These are phyloP conservation scores for Cryptomyrus ogoouensis DNA, from an alignment of 2,113 vertebrate species.

Conservation along the genomic window DNA sequence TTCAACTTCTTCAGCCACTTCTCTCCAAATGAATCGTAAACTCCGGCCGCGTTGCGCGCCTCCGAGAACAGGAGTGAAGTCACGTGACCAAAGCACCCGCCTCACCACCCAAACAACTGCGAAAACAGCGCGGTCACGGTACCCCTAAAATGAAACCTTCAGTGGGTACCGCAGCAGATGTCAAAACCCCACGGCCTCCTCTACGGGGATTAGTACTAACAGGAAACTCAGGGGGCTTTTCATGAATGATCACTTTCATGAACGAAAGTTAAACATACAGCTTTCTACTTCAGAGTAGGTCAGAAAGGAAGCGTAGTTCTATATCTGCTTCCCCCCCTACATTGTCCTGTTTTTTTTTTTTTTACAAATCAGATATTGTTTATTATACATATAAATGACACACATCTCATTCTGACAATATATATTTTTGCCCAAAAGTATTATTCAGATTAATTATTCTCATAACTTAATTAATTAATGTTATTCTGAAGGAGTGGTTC, in stretches of 20 bases:
- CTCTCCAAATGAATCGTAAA: background rate
- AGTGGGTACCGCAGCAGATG: background rate
- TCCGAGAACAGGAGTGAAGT: background rate
- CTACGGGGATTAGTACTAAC: background rate
- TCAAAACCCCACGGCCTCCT: background rate
- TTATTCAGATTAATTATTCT: background rate
- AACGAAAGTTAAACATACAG: background rate
- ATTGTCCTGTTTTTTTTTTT: background rate
- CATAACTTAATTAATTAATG: background rate
- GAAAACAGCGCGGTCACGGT: background rate
- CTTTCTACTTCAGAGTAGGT: background rate
- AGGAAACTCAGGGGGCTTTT: background rate
- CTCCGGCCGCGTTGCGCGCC: background rate
- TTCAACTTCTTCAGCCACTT: background rate
- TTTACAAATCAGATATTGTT: background rate
- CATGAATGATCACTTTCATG: background rate
- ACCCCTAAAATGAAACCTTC: background rate
- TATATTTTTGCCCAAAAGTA: background rate
- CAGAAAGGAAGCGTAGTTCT: background rate
- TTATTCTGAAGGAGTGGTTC: background rate
- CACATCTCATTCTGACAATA: background rate
- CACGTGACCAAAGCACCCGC: background rate
- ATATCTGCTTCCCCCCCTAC: background rate
- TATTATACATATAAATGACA: background rate
- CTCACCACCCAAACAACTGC: too few species aligned